Conservation (phyloP, 2,888 invertebrate species). For the Limnephilus rhombicus region DNA sequence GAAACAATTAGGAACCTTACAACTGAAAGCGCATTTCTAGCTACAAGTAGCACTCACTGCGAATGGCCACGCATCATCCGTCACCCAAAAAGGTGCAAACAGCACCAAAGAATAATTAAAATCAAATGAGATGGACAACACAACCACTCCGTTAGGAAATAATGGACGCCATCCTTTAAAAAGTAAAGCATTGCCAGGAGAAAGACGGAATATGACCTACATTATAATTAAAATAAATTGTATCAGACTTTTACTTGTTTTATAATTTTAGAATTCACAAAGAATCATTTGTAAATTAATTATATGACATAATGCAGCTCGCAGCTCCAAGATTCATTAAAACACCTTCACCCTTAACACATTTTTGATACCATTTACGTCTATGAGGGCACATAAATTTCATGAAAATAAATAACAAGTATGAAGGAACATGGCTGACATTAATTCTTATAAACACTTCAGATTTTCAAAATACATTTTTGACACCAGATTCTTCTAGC, state of each 20-base stretch:
- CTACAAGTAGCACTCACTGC: no score
- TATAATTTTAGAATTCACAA: constrained; percentile 42
- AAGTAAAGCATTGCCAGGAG: constrained; percentile 14
- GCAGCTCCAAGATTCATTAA: constrained; percentile 28
- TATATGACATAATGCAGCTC: constrained; percentile 39
- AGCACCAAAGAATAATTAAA: no score
- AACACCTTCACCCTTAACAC: constrained; percentile 9
- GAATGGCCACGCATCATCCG: no score
- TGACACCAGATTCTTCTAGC: no score
- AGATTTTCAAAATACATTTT: no score
- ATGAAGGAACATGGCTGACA: not conserved
- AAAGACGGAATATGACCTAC: constrained; percentile 31
- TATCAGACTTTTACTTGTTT: constrained; percentile 50
- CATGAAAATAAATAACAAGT: not conserved
- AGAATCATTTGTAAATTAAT: constrained; percentile 18
- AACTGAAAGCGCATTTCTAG: no score
- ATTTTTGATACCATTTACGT: constrained; percentile 13
- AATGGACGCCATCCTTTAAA: not conserved
- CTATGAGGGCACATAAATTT: not conserved
- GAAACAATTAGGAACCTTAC: no score
- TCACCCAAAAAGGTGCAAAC: no score
- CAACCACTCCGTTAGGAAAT: no score
- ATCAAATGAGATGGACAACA: no score
- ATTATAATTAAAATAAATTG: constrained; percentile 47
- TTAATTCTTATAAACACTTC: not conserved